Conservation (phyloP, 2,797 vertebrate genomes). For the Numenius phaeopus region DNA sequence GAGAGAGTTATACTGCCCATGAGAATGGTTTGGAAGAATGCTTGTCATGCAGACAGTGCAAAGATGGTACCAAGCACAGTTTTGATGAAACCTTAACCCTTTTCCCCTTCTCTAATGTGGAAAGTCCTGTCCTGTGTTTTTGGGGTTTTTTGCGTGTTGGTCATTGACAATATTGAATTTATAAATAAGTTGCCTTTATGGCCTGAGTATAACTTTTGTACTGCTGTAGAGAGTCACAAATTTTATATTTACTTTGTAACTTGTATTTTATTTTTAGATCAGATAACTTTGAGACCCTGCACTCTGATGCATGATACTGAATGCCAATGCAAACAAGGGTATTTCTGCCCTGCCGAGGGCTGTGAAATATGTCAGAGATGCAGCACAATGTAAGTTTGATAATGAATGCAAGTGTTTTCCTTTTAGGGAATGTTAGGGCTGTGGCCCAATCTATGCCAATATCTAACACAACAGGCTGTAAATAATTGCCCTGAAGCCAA, state of each 20-base stretch:
- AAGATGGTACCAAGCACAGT: constrained; percentile 32
- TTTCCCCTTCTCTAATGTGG: background rate
- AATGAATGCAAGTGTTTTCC: background rate
- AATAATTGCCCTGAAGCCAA: background rate
- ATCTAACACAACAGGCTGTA: background rate
- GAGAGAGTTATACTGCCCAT: background rate
- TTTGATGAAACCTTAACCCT: background rate
- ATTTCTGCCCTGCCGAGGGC: background rate
- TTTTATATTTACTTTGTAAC: background rate
- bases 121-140: background rate
- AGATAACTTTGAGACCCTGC: constrained; percentile 30
- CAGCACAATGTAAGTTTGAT: constrained; percentile 36
- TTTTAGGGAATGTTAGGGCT: background rate
- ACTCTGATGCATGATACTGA: background rate
- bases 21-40: background rate
- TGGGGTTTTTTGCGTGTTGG: background rate
- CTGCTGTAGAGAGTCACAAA: background rate
- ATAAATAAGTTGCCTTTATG: background rate
- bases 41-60: constrained; percentile 31
- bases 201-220: background rate
- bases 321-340: constrained; percentile 65
- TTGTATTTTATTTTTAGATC: constrained; percentile 15
- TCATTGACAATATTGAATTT: background rate
- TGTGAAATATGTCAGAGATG: constrained; percentile 49
- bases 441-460: background rate